Evolutionary conservation across 2,113 vertebrate genomes (phyloP), one percentile per base, ranked within the genome.

Genomic region (Fulica atra): DNA sequence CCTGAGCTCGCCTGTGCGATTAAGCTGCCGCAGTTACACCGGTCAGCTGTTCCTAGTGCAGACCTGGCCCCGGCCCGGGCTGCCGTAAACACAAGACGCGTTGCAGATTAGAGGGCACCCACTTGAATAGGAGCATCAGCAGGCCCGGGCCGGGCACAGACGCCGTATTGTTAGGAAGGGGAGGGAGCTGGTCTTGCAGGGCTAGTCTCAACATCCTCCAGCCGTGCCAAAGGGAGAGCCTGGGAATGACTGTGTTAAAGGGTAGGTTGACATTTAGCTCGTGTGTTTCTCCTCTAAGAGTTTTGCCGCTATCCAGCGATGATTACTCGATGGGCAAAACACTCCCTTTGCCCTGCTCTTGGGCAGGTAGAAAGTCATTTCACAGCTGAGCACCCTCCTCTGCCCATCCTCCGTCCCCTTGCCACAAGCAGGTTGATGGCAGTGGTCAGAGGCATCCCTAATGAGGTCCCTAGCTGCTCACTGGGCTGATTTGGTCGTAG

Each of bases 401-500:
- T 46, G 38, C 31, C 51, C 2, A 1, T 63, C 38, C 13, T 81
- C 35, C 6, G 0, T 76, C 68, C 46, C 38, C 64, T 84, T 60
- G 71, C 77, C 13, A 7, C 3, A 33, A 84, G 68, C 91, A 56
- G 92, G 57, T 83, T 15, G 2, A 35, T 6, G 29, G 91, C 79
- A 48, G 65, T 69, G 65, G 77, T 93, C 51, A 9, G 81, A 92
- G 68, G 60, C 72, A 73, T 93, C 77, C 80, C 80, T 91, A 96
- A 95, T 81, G 91, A 96, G 93, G 79, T 96, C 90, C 93, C 96
- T 96, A 46, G 86, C 95, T 81, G 79, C 94, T 96, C 1, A 0
- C 87, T 76, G 92, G 73, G 73, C 92, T 82, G 93, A 94, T 96
- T 80, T 94, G 79, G 50, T 92, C 85, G 89, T 96, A 93, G 87